Evolutionary conservation across 2,797 vertebrate species (phyloP).

Genomic region (Oreochromis grahami): DNA sequence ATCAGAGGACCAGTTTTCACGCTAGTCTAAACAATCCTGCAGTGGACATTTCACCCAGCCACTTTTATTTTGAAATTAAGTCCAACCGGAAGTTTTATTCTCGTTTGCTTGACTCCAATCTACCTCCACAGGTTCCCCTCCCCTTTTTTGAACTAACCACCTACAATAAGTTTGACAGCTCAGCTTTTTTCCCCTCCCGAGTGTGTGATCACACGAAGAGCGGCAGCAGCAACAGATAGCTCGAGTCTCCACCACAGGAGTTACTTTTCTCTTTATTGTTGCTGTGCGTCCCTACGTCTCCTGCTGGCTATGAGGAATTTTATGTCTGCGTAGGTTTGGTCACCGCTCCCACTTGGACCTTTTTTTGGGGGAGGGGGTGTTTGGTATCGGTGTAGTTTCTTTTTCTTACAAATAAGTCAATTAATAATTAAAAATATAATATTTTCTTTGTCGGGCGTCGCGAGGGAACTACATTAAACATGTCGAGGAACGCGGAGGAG

Average conservation of each 20-base stretch:
- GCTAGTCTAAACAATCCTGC: background rate
- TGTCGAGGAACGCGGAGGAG: slow-evolving; percentile 89
- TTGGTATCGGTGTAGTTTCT: background rate
- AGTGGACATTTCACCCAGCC: rapidly evolving
- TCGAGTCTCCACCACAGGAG: background rate
- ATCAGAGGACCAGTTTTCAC: background rate
- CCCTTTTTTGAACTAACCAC: slow-evolving; percentile 39
- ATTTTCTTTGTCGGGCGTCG: background rate
- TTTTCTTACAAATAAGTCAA: background rate
- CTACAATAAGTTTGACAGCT: slow-evolving; percentile 77
- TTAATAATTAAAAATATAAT: background rate
- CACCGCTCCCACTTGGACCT: slow-evolving; percentile 1
- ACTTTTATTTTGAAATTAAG: slow-evolving; percentile 31
- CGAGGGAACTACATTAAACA: slow-evolving; percentile 45
- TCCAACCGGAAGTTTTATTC: background rate
- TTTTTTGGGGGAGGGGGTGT: background rate
- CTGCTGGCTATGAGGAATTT: slow-evolving; percentile 47
- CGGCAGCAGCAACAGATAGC: background rate
- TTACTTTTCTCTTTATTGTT: background rate
- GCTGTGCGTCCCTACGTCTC: slow-evolving; percentile 10
- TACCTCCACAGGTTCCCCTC: slow-evolving; percentile 57
- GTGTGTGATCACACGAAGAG: background rate
- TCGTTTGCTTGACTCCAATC: background rate
- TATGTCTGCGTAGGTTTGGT: slow-evolving; percentile 29
- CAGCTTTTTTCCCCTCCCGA: background rate